These are phyloP conservation scores for Myotis brandtii DNA, from an alignment of 2,113 vertebrate genomes.

Conservation along the genomic window DNA sequence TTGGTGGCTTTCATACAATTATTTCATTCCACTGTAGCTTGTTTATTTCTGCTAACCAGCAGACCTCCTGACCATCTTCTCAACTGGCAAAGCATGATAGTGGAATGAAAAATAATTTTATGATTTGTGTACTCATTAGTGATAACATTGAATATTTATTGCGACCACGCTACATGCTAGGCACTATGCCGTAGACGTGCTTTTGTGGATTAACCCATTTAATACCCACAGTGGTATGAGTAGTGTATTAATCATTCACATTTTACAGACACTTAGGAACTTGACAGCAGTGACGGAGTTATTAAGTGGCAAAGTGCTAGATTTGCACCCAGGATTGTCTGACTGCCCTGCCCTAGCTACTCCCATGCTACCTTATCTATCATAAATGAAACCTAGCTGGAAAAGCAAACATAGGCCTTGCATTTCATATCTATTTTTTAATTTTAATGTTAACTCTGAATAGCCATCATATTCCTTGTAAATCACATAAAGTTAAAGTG, in stretches of 20 bases:
- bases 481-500: not conserved
- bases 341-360: not conserved
- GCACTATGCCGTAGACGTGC: not conserved
- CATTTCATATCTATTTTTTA: not conserved
- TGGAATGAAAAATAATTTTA: constrained; percentile 23
- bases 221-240: not conserved
- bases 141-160: not conserved
- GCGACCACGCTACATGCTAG: not conserved
- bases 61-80: constrained; percentile 13
- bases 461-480: not conserved
- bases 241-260: not conserved
- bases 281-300: not conserved
- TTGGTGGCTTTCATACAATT: not conserved
- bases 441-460: constrained; percentile 25
- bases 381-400: not conserved
- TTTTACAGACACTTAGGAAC: not conserved
- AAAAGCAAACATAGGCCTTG: not conserved
- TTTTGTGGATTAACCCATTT: not conserved
- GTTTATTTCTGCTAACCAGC: not conserved
- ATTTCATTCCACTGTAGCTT: not conserved
- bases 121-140: not conserved
- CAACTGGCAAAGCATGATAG: not conserved
- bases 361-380: not conserved
- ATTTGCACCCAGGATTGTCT: not conserved
- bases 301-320: not conserved